Evolutionary conservation across 2,797 vertebrate genomes (phyloP).

Genomic region (Iguana delicatissima): DNA sequence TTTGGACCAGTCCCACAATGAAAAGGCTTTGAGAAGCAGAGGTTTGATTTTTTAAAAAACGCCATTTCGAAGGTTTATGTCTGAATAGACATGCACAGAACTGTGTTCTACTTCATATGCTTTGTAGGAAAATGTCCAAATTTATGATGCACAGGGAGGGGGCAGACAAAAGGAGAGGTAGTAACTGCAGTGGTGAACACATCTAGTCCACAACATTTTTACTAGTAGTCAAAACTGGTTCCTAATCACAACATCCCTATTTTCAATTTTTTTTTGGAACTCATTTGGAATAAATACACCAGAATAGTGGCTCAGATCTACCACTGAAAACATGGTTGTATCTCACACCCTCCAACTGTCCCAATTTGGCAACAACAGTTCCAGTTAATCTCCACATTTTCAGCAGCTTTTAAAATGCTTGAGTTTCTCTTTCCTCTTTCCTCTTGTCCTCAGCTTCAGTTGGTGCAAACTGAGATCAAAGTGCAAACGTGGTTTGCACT

Average conservation of each 20-base stretch:
- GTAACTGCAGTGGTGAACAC: background rate
- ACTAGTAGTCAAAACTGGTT: background rate
- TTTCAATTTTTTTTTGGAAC: background rate
- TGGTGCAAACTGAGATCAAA: too few species aligned
- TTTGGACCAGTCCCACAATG: background rate
- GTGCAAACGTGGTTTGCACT: too few species aligned
- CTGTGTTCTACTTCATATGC: background rate
- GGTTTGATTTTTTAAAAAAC: background rate
- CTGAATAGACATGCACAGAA: background rate
- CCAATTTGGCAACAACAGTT: too few species aligned
- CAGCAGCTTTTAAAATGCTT: too few species aligned
- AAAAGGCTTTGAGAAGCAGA: background rate
- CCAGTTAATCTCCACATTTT: too few species aligned
- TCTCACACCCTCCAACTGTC: too few species aligned
- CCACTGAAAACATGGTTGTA: background rate
- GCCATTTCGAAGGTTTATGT: background rate
- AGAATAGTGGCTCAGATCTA: background rate
- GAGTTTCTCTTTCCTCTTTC: too few species aligned
- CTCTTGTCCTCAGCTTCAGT: too few species aligned
- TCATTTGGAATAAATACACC: background rate
- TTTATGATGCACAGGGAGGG: background rate
- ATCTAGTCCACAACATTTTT: too few species aligned
- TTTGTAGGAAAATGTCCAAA: background rate
- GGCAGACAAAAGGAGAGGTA: background rate
- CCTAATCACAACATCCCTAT: background rate